phyloP scores from a whole-genome alignment of 2,888 invertebrate genomes.

The Iselma pallidipennis region DNA sequence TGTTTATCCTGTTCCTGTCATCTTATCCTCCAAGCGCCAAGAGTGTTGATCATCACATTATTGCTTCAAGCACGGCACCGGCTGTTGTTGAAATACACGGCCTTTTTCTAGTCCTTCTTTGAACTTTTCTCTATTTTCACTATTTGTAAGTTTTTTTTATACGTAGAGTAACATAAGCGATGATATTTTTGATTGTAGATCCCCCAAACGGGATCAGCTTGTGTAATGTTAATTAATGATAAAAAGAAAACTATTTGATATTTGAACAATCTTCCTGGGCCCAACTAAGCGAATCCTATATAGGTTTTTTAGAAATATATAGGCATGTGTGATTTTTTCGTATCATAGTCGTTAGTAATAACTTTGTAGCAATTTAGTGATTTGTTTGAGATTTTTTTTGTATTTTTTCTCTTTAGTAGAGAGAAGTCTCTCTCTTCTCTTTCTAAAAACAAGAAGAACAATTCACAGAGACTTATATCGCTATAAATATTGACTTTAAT shows the following conservation, averaged over 20 bases:
- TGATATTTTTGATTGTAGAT: slow-evolving; percentile 38
- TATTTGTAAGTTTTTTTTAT: slow-evolving; percentile 42
- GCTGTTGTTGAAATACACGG: slow-evolving; percentile 36
- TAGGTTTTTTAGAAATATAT: slow-evolving; percentile 43
- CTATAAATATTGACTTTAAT: slow-evolving; percentile 14
- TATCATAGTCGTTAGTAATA: slow-evolving; percentile 56
- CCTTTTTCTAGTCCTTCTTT: slow-evolving; percentile 12
- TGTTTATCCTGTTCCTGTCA: slow-evolving; percentile 30
- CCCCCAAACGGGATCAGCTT: slow-evolving; percentile 50
- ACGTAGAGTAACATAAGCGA: slow-evolving; percentile 48
- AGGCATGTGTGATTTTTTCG: slow-evolving; percentile 58
- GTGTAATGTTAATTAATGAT: slow-evolving; percentile 39
- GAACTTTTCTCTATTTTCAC: slow-evolving; percentile 29
- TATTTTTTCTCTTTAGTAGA: slow-evolving; percentile 34
- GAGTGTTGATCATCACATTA: slow-evolving; percentile 17
- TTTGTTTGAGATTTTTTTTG: slow-evolving; percentile 31
- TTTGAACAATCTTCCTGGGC: slow-evolving; percentile 59
- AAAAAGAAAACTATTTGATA: slow-evolving; percentile 36
- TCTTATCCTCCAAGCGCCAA: slow-evolving; percentile 14
- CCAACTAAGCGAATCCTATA: slow-evolving; percentile 56
- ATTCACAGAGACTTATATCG: slow-evolving; percentile 29
- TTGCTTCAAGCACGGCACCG: slow-evolving; percentile 48
- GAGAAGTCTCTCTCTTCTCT: slow-evolving; percentile 2
- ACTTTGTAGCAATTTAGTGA: slow-evolving; percentile 50
- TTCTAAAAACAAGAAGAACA: slow-evolving; percentile 6